Evolutionary conservation across 2,888 invertebrate genomes (phyloP).

Genomic region (Tetrapedia diversipes): DNA sequence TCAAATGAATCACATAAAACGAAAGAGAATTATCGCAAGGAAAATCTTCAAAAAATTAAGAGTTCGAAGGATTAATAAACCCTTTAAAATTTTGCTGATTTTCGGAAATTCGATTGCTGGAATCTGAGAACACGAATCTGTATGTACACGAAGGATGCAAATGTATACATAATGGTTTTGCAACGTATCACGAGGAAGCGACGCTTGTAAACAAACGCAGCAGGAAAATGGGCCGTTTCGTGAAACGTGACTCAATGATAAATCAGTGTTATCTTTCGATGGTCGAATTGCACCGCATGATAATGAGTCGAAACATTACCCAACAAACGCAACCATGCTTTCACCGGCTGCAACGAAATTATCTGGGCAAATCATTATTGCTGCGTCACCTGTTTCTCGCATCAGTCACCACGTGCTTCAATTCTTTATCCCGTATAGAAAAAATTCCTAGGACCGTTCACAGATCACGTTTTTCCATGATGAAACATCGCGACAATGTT

Average conservation of each 20-base stretch:
- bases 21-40: no score
- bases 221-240: conserved; percentile 1
- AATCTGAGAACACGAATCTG: no score
- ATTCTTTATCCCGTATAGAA: no score
- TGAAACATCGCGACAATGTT: conserved; percentile 27
- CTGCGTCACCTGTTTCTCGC: conserved; percentile 15
- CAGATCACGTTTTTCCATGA: conserved; percentile 13
- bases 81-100: no score
- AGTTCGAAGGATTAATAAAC: no score
- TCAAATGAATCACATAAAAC: no score
- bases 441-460: conserved; percentile 4
- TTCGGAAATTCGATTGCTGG: no score
- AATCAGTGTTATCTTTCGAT: conserved; percentile 35
- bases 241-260: conserved; percentile 36
- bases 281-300: not conserved
- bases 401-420: conserved; percentile 2
- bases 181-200: not conserved
- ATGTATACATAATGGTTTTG: not conserved
- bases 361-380: conserved; percentile 10
- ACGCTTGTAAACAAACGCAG: not conserved
- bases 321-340: not conserved
- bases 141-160: no score
- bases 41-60: no score
- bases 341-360: not conserved
- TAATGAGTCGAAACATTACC: not conserved